Conservation (phyloP, 2,113 vertebrate species). For the Perca fluviatilis region DNA sequence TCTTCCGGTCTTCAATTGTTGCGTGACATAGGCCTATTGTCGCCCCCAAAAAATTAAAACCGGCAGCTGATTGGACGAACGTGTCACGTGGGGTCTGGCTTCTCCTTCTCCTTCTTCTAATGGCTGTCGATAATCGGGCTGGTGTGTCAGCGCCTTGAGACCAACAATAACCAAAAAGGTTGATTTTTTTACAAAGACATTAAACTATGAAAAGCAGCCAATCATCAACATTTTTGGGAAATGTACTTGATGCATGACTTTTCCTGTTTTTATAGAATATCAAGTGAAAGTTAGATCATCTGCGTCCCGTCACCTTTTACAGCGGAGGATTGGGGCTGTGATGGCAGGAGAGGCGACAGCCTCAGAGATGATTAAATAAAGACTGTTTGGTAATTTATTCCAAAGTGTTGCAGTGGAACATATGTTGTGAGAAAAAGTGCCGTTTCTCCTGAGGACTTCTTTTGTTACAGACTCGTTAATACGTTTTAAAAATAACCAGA, state of each 20-base stretch:
- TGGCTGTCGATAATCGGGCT: no score
- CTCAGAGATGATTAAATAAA: constrained; percentile 65
- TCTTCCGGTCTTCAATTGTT: no score
- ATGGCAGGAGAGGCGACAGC: constrained; percentile 27
- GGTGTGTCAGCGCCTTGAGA: no score
- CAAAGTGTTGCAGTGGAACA: constrained; percentile 55
- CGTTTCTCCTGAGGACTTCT: constrained; percentile 33
- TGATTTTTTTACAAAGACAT: not conserved
- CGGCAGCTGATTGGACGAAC: no score
- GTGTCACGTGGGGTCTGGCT: no score
- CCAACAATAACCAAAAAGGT: not conserved
- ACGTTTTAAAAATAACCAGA: constrained; percentile 49
- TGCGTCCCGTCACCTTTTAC: constrained; percentile 13
- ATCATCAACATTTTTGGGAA: not conserved
- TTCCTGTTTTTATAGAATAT: not conserved
- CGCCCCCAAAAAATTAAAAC: no score
- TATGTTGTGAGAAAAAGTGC: constrained; percentile 42
- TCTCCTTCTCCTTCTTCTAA: no score
- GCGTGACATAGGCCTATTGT: no score
- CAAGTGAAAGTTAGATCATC: no score
- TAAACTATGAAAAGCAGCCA: not conserved
- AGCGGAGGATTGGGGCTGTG: not conserved
- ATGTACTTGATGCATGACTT: not conserved
- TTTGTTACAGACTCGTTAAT: constrained; percentile 53
- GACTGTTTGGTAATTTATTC: constrained; percentile 74